Conservation (phyloP, 2,113 vertebrate genomes). For the Probosciger aterrimus region DNA sequence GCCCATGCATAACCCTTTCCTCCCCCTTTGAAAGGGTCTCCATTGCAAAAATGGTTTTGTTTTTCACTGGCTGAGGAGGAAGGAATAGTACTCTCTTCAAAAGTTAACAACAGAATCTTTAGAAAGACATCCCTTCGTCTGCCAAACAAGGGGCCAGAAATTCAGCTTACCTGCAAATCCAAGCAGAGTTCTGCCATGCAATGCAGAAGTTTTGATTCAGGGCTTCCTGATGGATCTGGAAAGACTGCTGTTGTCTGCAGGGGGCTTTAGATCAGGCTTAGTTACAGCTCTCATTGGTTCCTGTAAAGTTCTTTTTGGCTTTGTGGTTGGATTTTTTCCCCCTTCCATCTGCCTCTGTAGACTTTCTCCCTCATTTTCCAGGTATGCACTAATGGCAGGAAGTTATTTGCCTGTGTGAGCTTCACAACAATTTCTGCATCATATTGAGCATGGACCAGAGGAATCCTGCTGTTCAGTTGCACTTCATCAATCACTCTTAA, state of each 20-base stretch:
- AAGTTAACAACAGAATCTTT: not conserved
- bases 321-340: rapidly evolving
- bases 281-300: not conserved
- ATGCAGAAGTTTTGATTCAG: not conserved
- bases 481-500: not conserved
- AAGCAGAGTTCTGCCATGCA: not conserved
- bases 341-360: not conserved
- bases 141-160: not conserved
- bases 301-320: not conserved
- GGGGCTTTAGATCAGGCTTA: not conserved
- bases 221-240: not conserved
- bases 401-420: not conserved
- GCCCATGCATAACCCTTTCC: not conserved
- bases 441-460: not conserved
- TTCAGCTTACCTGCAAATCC: not conserved
- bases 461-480: not conserved
- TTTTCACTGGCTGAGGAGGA: not conserved
- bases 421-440: not conserved
- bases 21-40: not conserved
- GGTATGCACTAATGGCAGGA: not conserved
- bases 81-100: not conserved
- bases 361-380: not conserved
- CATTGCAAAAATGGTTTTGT: not conserved
- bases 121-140: not conserved
- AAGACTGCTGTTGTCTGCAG: not conserved